Evolutionary conservation across 2,888 invertebrate genomes (phyloP).

Genomic region (Drosophila eohydei): DNA sequence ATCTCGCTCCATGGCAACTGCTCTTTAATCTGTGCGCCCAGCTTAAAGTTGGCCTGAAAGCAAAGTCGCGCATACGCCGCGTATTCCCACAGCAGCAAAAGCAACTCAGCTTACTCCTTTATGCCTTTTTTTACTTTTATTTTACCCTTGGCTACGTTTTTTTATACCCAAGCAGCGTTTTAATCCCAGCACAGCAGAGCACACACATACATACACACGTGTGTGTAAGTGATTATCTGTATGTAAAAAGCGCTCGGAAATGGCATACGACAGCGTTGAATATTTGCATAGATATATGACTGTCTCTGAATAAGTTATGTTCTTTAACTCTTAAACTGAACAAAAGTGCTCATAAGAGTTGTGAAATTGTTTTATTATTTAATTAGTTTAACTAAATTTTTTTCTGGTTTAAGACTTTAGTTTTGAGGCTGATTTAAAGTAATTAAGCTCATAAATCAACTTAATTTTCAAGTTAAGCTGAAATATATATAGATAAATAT

Average conservation of each 20-base stretch:
- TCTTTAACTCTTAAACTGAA: not conserved
- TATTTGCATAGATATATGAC: slow-evolving; percentile 4
- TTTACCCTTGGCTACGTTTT: slow-evolving; percentile 72
- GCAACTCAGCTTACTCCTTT: slow-evolving; percentile 48
- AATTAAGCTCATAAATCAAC: too few relatives aligned
- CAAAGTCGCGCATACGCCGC: slow-evolving; percentile 67
- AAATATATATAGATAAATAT: too few relatives aligned
- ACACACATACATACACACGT: slow-evolving; percentile 19
- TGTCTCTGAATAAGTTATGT: not conserved
- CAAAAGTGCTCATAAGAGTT: not conserved
- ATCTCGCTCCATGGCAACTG: not conserved
- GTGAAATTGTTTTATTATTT: not conserved
- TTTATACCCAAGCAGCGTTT: slow-evolving; percentile 62
- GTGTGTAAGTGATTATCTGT: slow-evolving; percentile 61
- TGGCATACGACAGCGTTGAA: slow-evolving; percentile 8
- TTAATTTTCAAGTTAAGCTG: too few relatives aligned
- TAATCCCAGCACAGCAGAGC: slow-evolving; percentile 62
- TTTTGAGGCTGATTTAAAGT: too few relatives aligned
- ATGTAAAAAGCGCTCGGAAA: slow-evolving; percentile 41
- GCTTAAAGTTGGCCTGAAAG: slow-evolving; percentile 30
- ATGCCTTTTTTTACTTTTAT: slow-evolving; percentile 61
- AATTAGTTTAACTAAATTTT: not conserved
- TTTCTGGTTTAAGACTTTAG: too few relatives aligned
- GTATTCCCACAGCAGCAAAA: slow-evolving; percentile 63
- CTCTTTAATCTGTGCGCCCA: slow-evolving; percentile 13